Percentiles rank a stretch among this genome's conserved stretches.
phyloP scores from a whole-genome alignment of 2,888 invertebrate genomes.

The Stenichneumon culpator region DNA sequence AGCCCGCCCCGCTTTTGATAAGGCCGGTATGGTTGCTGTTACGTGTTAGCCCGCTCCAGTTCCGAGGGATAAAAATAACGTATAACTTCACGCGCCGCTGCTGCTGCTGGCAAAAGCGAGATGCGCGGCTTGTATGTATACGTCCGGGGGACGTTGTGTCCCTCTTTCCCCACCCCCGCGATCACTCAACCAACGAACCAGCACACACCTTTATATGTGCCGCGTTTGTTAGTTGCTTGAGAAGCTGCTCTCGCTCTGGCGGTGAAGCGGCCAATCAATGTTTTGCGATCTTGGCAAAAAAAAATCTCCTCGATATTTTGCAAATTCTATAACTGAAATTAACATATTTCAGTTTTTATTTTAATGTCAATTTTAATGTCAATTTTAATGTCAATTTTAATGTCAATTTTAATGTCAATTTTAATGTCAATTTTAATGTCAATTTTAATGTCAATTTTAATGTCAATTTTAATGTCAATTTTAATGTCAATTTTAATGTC shows the following conservation, averaged over 20 bases:
- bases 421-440: no score
- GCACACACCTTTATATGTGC: slow-evolving; percentile 39
- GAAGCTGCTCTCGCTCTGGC: slow-evolving; percentile 23
- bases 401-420: no score
- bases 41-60: slow-evolving; percentile 79
- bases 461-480: no score
- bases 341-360: no score
- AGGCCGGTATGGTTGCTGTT: slow-evolving; percentile 71
- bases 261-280: slow-evolving; percentile 5
- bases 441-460: no score
- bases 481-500: no score
- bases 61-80: slow-evolving; percentile 81
- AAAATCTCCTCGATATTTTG: not conserved
- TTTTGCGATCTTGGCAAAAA: slow-evolving; percentile 1
- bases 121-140: slow-evolving; percentile 19
- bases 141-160: slow-evolving; percentile 33
- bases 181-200: slow-evolving; percentile 33
- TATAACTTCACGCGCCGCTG: slow-evolving; percentile 77
- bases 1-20: slow-evolving; percentile 78
- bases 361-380: no score
- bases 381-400: no score
- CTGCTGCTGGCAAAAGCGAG: slow-evolving; percentile 50
- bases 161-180: slow-evolving; percentile 40
- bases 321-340: no score
- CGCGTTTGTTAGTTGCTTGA: slow-evolving; percentile 37